Evolutionary conservation across 2,888 invertebrate genomes (phyloP).

Genomic region (Scrobipalpa costella): DNA sequence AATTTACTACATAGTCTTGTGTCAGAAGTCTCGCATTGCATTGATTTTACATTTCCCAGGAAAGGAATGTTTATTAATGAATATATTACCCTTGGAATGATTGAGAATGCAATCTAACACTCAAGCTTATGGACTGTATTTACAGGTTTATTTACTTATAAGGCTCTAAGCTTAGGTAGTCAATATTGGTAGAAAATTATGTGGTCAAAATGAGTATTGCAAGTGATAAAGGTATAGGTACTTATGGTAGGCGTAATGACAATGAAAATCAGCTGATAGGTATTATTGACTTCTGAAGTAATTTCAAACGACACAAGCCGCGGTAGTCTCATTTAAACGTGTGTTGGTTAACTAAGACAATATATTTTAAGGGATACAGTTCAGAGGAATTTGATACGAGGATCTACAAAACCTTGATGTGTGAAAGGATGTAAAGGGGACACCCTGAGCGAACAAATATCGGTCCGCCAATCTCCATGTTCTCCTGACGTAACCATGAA

Average conservation of each 20-base stretch:
- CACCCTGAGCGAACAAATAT: conserved; percentile 7
- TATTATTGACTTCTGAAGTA: not conserved
- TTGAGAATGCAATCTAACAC: too few relatives aligned
- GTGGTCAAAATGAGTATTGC: too few relatives aligned
- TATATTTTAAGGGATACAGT: not conserved
- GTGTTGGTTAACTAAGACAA: not conserved
- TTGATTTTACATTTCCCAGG: too few relatives aligned
- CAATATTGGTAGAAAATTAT: too few relatives aligned
- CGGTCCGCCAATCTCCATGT: conserved; percentile 39
- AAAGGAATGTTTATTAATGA: too few relatives aligned
- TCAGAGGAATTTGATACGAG: not conserved
- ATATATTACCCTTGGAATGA: too few relatives aligned
- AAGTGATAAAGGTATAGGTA: not conserved
- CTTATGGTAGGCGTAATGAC: not conserved
- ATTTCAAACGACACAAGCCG: not conserved
- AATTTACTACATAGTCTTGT: too few relatives aligned
- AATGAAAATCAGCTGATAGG: conserved; percentile 9
- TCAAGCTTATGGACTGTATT: too few relatives aligned
- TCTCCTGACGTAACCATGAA: conserved; percentile 45
- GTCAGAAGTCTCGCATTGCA: too few relatives aligned
- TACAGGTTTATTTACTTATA: too few relatives aligned
- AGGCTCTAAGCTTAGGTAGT: too few relatives aligned
- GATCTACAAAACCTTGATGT: conserved; percentile 24
- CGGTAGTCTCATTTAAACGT: not conserved
- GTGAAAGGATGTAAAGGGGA: conserved; percentile 25